Evolutionary conservation across 2,888 invertebrate species (phyloP), one percentile per base, ranked within the genome.

Genomic region (Xestoiulus laeticollis): DNA sequence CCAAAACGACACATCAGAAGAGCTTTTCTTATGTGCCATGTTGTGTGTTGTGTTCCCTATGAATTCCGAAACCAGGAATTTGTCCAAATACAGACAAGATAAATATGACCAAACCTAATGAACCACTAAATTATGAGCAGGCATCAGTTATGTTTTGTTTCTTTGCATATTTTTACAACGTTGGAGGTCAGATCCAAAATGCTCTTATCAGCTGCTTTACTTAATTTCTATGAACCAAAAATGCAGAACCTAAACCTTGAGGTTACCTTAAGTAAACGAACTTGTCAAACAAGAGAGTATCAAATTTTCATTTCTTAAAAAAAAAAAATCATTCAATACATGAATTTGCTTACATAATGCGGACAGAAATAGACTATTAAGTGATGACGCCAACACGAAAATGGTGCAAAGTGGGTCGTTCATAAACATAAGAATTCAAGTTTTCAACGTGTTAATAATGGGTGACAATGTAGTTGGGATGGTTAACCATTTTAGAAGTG

Each of bases 271-370:
- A 32, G 30, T 26, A 32, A 8, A 8, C 22, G 59, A 78, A 78
- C 30, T 78, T 30, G 30, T 78, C 78, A 30, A 16, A 78, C 16
- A 32, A 78, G 48, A 14, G 48, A 48, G 78, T 78, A 78, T 78
- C 78, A 30, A 30, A 30, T 78, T 78, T 78, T 30, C 26, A 78
- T 78, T 78, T 32, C 78, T 78, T 30, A 14, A 8, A 14, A 12
- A 78, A n/a, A n/a, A n/a, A n/a, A n/a, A n/a, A n/a, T n/a, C n/a
- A 78, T 78, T 78, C 78, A 78, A 78, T 78, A 26, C 78, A 30
- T 30, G 30, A 78, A 32, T 32, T 78, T 78, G 78, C 78, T 78
- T 78, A 78, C 26, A 78, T 78, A 78, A 78, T 16, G 78, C 16
- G 30, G 78, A 78, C 30, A 10, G 78, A 78, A 78, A 78, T 78